Base-by-base conservation (phyloP, 2,113 vertebrate species). In the Cromileptes altivelis region DNA sequence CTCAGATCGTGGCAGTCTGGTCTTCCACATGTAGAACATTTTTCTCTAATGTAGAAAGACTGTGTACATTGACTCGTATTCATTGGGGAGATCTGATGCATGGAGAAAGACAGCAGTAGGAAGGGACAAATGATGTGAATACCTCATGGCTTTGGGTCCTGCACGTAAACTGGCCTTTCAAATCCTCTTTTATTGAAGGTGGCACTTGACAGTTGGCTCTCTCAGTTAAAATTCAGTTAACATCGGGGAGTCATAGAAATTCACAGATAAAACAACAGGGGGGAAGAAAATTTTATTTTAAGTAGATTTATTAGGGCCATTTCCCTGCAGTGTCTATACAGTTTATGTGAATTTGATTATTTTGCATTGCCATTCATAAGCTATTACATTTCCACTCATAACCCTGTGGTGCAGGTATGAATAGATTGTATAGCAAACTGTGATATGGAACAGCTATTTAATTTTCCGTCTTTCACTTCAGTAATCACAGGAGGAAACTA, bases 391-490 rank as follows among this genome's bases (percentile, higher is more conserved):
- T 23, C 58, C 45, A 30, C 13, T 65, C 14, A 60, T 13, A 61
- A 67, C 15, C 60, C 30, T 62, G 18, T 30, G 76, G 10, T 67
- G 30, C 21, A 45, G 53, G 30, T 67, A 67, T n/a, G 23, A 65
- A 56, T 40, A 13, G 4, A 50, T 23, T 45, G 33, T 7, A 21
- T 56, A 4, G 7, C 47, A 45, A 53, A 52, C 17, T 40, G 56
- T 75, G 58, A 60, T 33, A 52, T 58, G 15, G 8, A n/a, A 25
- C 19, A 69, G 40, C 56, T 8, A 47, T 37, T 56, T 23, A 1
- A 60, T 76, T 53, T 53, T 52, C 33, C 18, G 4, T 21, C 19
- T 63, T 74, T 75, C 42, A 73, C 56, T 49, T 56, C 25, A 64
- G 37, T 57, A 58, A 52, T 64, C n/a, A 65, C 30, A 33, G 37